Evolutionary conservation across 2,797 vertebrate genomes (phyloP).

Genomic region (Pipistrellus pipistrellus): DNA sequence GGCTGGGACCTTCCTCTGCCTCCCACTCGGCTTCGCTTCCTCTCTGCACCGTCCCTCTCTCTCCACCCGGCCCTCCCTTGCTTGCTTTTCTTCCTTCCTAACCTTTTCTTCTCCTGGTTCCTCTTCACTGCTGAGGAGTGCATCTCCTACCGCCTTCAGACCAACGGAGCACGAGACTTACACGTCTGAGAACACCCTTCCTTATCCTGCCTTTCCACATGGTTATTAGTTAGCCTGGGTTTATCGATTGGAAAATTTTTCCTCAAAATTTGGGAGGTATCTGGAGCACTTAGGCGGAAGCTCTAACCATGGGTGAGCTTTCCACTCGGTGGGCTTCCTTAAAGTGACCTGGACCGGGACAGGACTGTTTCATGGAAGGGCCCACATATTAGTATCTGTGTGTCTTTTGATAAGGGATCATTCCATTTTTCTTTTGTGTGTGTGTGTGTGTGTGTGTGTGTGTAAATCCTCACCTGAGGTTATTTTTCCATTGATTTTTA

Average conservation of each 20-base stretch:
- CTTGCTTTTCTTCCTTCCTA: background rate
- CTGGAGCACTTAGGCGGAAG: background rate
- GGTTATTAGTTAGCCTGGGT: background rate
- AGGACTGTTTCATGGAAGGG: background rate
- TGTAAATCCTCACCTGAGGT: too few relatives aligned
- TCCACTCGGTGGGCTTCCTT: background rate
- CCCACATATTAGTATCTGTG: background rate
- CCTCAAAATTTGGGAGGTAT: background rate
- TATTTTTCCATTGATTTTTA: too few relatives aligned
- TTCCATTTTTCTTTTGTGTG: background rate
- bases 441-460: too few relatives aligned
- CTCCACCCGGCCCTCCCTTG: rapidly evolving
- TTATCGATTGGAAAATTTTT: background rate
- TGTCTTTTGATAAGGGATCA: background rate
- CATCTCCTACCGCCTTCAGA: background rate
- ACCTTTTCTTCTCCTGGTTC: background rate
- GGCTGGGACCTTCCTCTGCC: background rate
- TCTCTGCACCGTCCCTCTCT: background rate
- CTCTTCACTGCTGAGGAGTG: background rate
- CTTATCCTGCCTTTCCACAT: background rate
- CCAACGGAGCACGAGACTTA: background rate
- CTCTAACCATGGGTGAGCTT: background rate
- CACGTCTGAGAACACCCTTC: background rate
- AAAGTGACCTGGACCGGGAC: background rate
- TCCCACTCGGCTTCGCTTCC: background rate